Conservation (phyloP, 2,797 vertebrate genomes). For the Dryobates pubescens region DNA sequence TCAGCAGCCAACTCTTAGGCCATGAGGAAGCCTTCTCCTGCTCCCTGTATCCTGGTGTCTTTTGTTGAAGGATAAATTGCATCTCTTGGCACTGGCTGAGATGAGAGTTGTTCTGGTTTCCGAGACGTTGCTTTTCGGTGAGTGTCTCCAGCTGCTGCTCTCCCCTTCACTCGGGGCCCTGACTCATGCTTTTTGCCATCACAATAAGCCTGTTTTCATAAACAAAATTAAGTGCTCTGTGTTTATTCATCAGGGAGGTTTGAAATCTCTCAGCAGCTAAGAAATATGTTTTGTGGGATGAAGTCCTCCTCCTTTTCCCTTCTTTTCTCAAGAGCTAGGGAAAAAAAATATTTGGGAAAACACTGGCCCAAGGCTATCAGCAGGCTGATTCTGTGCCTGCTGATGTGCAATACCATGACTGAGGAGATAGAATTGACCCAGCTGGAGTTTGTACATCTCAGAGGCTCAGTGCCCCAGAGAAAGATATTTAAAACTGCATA, state of each 20-base stretch:
- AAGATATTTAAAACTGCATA: too few species aligned
- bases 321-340: not conserved
- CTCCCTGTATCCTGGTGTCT: constrained; percentile 43
- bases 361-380: rapidly evolving
- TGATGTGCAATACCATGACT: not conserved
- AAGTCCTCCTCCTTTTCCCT: not conserved
- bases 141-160: constrained; percentile 68
- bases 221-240: constrained; percentile 63
- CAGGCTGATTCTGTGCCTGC: not conserved
- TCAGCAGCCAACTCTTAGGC: constrained; percentile 77
- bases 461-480: not conserved
- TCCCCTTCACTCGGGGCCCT: constrained; percentile 44
- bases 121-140: constrained; percentile 54
- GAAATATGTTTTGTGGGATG: constrained; percentile 1
- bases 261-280: constrained; percentile 64
- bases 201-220: constrained; percentile 70
- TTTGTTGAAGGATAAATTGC: constrained; percentile 63
- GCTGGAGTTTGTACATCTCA: not conserved
- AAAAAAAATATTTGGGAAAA: not conserved
- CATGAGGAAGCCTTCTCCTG: constrained; percentile 47
- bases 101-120: constrained; percentile 49
- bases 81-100: constrained; percentile 16
- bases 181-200: constrained; percentile 73
- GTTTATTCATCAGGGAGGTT: constrained; percentile 48
- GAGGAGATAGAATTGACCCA: rapidly evolving